These are phyloP conservation scores for Microcebus murinus DNA, from an alignment of 2,113 vertebrate species.

Conservation along the genomic window DNA sequence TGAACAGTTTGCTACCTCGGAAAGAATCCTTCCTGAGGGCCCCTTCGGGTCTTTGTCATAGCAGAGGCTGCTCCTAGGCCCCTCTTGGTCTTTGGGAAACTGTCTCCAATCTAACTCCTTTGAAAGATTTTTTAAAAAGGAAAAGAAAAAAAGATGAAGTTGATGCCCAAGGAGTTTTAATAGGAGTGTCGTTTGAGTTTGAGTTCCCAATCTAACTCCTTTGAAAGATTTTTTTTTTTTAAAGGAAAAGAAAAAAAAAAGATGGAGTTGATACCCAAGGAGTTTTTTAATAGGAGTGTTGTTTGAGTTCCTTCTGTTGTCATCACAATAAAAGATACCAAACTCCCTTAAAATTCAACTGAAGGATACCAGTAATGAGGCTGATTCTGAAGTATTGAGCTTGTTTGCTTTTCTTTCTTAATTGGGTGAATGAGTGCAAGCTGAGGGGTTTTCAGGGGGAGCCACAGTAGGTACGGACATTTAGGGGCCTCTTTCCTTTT, in stretches of 20 bases:
- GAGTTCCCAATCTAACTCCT: neutral
- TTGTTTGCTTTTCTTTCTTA: neutral
- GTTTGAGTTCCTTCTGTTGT: neutral
- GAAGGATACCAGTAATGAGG: neutral
- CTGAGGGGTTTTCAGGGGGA: neutral
- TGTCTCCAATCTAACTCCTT: neutral
- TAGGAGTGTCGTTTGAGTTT: neutral
- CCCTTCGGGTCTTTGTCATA: neutral
- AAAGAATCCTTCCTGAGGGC: neutral
- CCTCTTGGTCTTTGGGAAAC: neutral
- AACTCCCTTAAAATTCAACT: slow-evolving; percentile 11
- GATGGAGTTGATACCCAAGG: neutral
- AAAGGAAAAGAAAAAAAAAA: neutral
- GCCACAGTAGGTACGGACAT: neutral
- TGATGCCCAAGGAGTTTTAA: neutral
- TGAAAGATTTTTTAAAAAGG: neutral
- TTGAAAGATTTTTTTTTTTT: neutral
- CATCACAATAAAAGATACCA: neutral
- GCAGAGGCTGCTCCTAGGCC: neutral
- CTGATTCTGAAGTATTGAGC: neutral
- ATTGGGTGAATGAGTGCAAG: neutral
- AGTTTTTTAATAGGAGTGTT: neutral
- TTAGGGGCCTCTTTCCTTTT: neutral
- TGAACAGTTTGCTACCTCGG: neutral
- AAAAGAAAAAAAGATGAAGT: slow-evolving; percentile 2